A percentile compares a stretch with the other conserved stretches of the same genome.
Evolutionary conservation across 2,888 invertebrate genomes (phyloP).

Genomic region (Furcula furcula): DNA sequence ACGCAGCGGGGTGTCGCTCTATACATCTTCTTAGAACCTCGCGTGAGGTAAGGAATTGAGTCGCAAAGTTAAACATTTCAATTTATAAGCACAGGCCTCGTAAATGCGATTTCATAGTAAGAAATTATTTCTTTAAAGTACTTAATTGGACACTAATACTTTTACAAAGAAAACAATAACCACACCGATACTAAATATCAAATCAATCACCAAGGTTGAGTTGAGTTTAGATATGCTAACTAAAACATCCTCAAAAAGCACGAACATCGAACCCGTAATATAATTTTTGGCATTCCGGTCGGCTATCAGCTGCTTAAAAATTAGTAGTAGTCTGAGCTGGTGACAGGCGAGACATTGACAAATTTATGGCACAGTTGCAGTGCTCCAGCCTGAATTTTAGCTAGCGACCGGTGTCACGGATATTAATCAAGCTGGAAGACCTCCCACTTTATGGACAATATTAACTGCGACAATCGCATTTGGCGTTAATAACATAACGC

Average conservation of each 20-base stretch:
- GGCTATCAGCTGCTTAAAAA: conserved; percentile 40
- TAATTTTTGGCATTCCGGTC: conserved; percentile 43
- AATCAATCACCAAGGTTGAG: too few species aligned
- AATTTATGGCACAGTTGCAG: conserved; percentile 50
- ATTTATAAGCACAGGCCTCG: conserved; percentile 42
- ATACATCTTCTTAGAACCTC: conserved; percentile 70
- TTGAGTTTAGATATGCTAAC: too few species aligned
- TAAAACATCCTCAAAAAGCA: too few species aligned
- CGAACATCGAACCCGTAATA: conserved; percentile 4
- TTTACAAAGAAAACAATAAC: too few species aligned
- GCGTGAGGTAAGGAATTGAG: conserved; percentile 67
- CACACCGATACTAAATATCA: too few species aligned
- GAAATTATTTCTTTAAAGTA: neutral
- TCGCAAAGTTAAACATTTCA: conserved; percentile 60
- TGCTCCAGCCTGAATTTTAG: conserved; percentile 32
- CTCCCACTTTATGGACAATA: conserved; percentile 6
- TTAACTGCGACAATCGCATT: too few species aligned
- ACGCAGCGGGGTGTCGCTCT: conserved; percentile 68
- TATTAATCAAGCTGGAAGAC: conserved; percentile 29
- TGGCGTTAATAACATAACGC: too few species aligned
- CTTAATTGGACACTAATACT: too few species aligned
- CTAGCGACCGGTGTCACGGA: conserved; percentile 23
- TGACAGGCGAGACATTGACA: conserved; percentile 53
- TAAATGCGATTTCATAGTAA: conserved; percentile 2
- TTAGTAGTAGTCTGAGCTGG: conserved; percentile 37